Evolutionary conservation across 92 coral and sea anemone species (phyloP).

Genomic region (Micromussa lordhowensis): DNA sequence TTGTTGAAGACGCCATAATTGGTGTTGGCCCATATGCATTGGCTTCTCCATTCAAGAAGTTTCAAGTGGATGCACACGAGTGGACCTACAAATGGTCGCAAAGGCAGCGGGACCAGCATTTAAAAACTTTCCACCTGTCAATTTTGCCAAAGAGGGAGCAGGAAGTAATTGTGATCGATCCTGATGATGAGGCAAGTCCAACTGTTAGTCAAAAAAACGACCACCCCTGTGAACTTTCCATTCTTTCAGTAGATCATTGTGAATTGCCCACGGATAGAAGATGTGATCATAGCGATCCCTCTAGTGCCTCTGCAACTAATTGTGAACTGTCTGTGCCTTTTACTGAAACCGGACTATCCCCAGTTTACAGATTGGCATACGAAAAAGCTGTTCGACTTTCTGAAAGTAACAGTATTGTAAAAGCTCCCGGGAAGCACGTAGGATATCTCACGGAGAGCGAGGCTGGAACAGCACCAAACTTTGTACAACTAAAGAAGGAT

Average conservation of each 20-base stretch:
- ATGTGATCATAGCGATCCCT: too few species aligned
- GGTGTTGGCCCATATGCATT: constrained; percentile 45
- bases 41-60: constrained; percentile 3
- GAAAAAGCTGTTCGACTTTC: background rate
- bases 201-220: too few species aligned
- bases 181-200: background rate
- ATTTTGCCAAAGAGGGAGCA: background rate
- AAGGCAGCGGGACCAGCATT: background rate
- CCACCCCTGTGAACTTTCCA: too few species aligned
- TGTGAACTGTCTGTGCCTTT: too few species aligned
- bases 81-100: constrained; percentile 28
- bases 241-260: too few species aligned
- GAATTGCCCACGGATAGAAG: too few species aligned
- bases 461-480: constrained; percentile 11
- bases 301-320: background rate
- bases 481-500: constrained; percentile 17
- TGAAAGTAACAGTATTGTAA: background rate
- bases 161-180: background rate
- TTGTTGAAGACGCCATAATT: constrained; percentile 45
- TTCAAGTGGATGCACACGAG: constrained; percentile 12
- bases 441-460: constrained; percentile 38
- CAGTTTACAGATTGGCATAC: constrained; percentile 12
- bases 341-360: constrained; percentile 28
- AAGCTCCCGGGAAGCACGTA: constrained; percentile 37
- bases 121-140: background rate